phyloP scores from a whole-genome alignment of 2,113 vertebrate species.

The Pitta sordida region DNA sequence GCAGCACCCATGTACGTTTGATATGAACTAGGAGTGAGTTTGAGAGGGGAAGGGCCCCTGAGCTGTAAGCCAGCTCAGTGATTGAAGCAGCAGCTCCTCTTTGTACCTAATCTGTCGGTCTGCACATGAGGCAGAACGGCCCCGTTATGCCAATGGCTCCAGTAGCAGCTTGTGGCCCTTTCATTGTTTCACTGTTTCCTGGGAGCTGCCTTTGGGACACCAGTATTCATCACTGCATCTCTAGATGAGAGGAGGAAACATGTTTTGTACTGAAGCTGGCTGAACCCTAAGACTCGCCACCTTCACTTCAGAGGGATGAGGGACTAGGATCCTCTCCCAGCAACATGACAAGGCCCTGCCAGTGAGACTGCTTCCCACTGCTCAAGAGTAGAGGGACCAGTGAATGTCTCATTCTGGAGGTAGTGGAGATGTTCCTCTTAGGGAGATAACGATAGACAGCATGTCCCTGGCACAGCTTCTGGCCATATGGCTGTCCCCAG shows the following conservation, averaged over 20 bases:
- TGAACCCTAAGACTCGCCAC: not conserved
- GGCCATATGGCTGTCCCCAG: not conserved
- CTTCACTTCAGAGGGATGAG: conserved; percentile 25
- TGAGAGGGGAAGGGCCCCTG: conserved; percentile 52
- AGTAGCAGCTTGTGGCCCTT: conserved; percentile 56
- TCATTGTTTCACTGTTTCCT: conserved; percentile 62
- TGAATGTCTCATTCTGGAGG: not conserved
- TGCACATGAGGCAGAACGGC: conserved; percentile 52
- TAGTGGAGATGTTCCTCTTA: not conserved
- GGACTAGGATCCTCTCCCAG: conserved; percentile 27
- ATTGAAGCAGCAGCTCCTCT: conserved; percentile 66
- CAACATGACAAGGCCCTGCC: not conserved
- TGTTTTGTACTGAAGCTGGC: conserved; percentile 31
- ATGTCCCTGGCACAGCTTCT: not conserved
- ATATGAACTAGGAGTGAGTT: conserved; percentile 73
- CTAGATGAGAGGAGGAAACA: conserved; percentile 39
- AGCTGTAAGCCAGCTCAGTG: conserved; percentile 65
- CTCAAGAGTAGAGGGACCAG: not conserved
- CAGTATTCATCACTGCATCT: conserved; percentile 56
- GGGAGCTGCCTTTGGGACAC: conserved; percentile 63
- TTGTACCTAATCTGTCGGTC: conserved; percentile 54
- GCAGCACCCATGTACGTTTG: conserved; percentile 64
- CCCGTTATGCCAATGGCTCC: conserved; percentile 38
- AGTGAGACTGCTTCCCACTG: not conserved
- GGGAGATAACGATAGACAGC: conserved; percentile 5